phyloP scores from a whole-genome alignment of 2,797 vertebrate species.

The Poecilia wingei region DNA sequence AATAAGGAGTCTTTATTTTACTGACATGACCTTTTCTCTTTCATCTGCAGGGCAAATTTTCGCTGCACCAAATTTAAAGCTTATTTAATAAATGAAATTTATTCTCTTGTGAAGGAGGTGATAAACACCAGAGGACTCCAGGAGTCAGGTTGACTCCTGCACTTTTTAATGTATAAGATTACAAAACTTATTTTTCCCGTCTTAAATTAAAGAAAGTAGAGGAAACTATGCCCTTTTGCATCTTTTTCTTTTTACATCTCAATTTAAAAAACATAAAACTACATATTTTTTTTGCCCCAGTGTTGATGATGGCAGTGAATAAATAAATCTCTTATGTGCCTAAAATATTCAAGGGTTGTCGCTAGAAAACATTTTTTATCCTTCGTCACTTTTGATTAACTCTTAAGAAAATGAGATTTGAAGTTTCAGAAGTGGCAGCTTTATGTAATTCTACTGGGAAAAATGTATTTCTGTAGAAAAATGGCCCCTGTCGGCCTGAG shows the following conservation, averaged over 20 bases:
- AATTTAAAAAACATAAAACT: not conserved
- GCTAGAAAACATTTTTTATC: not conserved
- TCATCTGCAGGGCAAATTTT: not conserved
- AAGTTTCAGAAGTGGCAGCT: not conserved
- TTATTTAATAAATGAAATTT: not conserved
- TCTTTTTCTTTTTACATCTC: not conserved
- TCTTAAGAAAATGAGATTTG: not conserved
- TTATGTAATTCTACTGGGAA: not conserved
- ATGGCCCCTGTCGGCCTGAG: not conserved
- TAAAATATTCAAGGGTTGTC: not conserved
- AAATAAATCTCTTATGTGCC: not conserved
- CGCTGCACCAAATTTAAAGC: not conserved
- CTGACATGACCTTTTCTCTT: constrained; percentile 20
- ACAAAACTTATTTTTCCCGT: not conserved
- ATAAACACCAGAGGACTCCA: not conserved
- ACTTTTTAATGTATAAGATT: not conserved
- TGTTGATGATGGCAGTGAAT: not conserved
- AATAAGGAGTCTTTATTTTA: not conserved
- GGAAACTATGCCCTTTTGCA: not conserved
- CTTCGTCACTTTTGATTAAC: not conserved
- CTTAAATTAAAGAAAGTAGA: not conserved
- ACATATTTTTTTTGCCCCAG: not conserved
- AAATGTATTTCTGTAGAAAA: not conserved
- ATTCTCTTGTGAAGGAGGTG: not conserved
- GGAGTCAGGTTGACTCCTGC: not conserved